These are phyloP conservation scores for Hyposoter didymator DNA, from an alignment of 2,888 invertebrate species.

Conservation along the genomic window DNA sequence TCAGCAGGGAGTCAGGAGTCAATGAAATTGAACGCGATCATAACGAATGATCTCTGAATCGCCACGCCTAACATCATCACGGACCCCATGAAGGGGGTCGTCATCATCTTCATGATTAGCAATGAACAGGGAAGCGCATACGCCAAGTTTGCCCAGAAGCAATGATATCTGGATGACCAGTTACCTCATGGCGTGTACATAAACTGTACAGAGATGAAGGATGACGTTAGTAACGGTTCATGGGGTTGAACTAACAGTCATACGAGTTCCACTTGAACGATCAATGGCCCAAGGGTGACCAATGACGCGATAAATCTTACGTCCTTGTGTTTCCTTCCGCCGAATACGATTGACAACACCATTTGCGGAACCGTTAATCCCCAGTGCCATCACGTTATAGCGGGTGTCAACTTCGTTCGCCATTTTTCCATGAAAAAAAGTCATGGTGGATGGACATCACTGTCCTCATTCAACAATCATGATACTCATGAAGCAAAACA, in stretches of 20 bases:
- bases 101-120: neutral
- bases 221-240: slow-evolving; percentile 6
- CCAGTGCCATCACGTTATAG: neutral
- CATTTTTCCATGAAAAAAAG: neutral
- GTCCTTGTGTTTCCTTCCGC: neutral
- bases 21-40: neutral
- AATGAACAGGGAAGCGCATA: neutral
- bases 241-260: neutral
- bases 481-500: neutral
- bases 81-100: neutral
- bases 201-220: neutral
- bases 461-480: neutral
- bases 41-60: neutral
- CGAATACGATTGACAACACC: slow-evolving; percentile 30
- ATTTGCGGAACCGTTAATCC: slow-evolving; percentile 16
- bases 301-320: slow-evolving; percentile 31
- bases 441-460: neutral
- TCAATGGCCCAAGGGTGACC: slow-evolving; percentile 31
- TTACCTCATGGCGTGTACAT: neutral
- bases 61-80: neutral
- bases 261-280: slow-evolving; percentile 19
- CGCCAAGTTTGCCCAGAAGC: neutral
- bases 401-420: neutral
- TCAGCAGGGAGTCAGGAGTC: neutral
- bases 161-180: slow-evolving; percentile 3